These are phyloP conservation scores for Glandiceps talaboti DNA, from an alignment of 53 echinoderm and acorn worm genomes.

Conservation along the genomic window DNA sequence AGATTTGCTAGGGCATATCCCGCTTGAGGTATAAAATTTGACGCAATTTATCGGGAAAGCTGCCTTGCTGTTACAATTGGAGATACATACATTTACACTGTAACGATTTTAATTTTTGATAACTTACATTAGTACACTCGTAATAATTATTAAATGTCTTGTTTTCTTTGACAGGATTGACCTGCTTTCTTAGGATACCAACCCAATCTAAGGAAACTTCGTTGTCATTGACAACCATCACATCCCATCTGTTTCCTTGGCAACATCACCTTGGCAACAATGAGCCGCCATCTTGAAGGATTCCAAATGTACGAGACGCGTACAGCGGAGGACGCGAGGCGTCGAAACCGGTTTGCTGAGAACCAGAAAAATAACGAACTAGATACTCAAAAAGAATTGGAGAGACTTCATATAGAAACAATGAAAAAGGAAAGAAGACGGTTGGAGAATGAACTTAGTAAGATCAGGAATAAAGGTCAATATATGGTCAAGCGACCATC, in stretches of 20 bases:
- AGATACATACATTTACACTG: too few relatives aligned
- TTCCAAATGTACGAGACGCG: not conserved
- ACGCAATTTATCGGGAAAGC: too few relatives aligned
- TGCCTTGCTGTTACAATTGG: too few relatives aligned
- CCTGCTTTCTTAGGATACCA: not conserved
- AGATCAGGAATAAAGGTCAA: conserved; percentile 56
- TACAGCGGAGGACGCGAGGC: not conserved
- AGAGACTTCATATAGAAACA: conserved; percentile 68
- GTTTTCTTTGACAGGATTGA: not conserved
- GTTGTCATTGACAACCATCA: not conserved
- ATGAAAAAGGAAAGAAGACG: conserved; percentile 75
- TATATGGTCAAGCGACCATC: conserved; percentile 16
- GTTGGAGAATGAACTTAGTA: conserved; percentile 66
- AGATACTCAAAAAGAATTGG: conserved; percentile 59
- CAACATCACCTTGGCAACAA: not conserved
- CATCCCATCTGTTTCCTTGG: not conserved
- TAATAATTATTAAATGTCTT: too few relatives aligned
- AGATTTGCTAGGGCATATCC: too few relatives aligned
- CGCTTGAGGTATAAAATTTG: too few relatives aligned
- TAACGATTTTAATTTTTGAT: too few relatives aligned
- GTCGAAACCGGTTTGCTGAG: not conserved
- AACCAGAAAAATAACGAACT: conserved; percentile 21
- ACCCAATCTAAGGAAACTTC: not conserved
- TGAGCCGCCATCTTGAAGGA: not conserved
- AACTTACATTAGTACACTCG: too few relatives aligned